Conservation (phyloP, 2,888 invertebrate species). For the Horisme vitalbata region DNA sequence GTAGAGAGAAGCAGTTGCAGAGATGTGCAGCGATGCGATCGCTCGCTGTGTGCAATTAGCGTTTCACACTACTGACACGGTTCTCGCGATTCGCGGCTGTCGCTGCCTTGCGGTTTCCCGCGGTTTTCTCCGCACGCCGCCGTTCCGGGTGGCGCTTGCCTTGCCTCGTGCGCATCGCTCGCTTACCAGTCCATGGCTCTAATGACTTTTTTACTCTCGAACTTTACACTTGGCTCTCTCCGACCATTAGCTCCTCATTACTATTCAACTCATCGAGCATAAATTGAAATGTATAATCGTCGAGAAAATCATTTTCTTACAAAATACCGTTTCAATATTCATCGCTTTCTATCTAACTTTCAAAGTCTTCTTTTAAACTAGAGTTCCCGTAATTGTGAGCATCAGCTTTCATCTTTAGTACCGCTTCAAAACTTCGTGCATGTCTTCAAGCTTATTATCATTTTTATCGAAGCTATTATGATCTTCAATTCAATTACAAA, state of each 20-base stretch:
- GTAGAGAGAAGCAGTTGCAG: slow-evolving; percentile 45
- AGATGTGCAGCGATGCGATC: slow-evolving; percentile 57
- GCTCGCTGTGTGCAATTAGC: slow-evolving; percentile 72
- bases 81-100: slow-evolving; percentile 71
- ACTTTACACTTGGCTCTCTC: slow-evolving; percentile 51
- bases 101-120: slow-evolving; percentile 79
- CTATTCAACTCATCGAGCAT: slow-evolving; percentile 18
- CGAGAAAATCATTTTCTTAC: slow-evolving; percentile 30
- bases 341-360: slow-evolving; percentile 27
- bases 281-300: slow-evolving; percentile 29
- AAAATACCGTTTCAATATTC: slow-evolving; percentile 18
- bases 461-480: slow-evolving; percentile 31
- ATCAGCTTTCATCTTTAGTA: slow-evolving; percentile 39
- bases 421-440: slow-evolving; percentile 36
- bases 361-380: slow-evolving; percentile 24
- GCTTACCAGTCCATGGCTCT: slow-evolving; percentile 63
- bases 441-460: slow-evolving; percentile 41
- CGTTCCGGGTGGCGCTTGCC: slow-evolving; percentile 82
- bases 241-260: slow-evolving; percentile 36
- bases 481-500: slow-evolving; percentile 44
- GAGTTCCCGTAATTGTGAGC: slow-evolving; percentile 31
- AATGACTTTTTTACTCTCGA: slow-evolving; percentile 59
- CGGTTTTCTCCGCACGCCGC: slow-evolving; percentile 77
- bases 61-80: slow-evolving; percentile 82
- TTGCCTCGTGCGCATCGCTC: slow-evolving; percentile 60